These are phyloP conservation scores for Aphyosemion australe DNA, from an alignment of 2,113 vertebrate species.

Conservation along the genomic window DNA sequence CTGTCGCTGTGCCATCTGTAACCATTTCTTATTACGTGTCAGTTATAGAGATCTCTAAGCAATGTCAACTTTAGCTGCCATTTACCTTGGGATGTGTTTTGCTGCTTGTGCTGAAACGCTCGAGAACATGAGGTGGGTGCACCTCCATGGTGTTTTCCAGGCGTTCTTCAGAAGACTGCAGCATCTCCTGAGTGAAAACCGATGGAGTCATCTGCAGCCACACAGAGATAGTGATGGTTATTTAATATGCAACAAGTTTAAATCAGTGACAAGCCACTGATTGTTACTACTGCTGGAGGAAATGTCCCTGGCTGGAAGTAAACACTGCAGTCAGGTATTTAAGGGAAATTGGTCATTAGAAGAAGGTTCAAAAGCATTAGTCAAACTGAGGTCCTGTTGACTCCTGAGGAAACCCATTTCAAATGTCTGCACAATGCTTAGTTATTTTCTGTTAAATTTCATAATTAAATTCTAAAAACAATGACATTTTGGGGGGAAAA, in stretches of 20 bases:
- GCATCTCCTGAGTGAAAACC: slow-evolving; percentile 85
- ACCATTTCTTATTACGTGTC: background rate
- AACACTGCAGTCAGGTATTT: slow-evolving; percentile 27
- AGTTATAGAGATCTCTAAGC: background rate
- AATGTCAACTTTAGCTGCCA: background rate
- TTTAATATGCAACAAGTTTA: background rate
- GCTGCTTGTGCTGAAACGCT: slow-evolving; percentile 81
- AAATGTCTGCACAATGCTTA: too few species aligned
- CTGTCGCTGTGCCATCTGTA: background rate
- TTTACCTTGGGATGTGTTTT: slow-evolving; percentile 85
- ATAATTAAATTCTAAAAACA: background rate
- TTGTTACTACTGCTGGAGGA: background rate
- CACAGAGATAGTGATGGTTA: slow-evolving; percentile 34
- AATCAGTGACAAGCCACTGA: slow-evolving; percentile 1
- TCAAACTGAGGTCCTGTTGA: too few species aligned
- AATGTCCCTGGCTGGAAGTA: slow-evolving; percentile 13
- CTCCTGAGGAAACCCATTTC: too few species aligned
- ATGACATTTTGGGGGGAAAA: too few species aligned
- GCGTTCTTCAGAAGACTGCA: slow-evolving; percentile 82
- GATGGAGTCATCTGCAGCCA: slow-evolving; percentile 85
- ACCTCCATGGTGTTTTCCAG: slow-evolving; percentile 71
- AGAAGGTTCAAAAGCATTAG: slow-evolving; percentile 21
- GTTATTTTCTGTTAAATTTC: background rate
- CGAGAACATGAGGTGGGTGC: slow-evolving; percentile 75
- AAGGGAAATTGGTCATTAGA: slow-evolving; percentile 34